A percentile compares a stretch with the other conserved stretches of the same genome.
Evolutionary conservation across 2,888 invertebrate genomes (phyloP).

Genomic region (Carabus problematicus): DNA sequence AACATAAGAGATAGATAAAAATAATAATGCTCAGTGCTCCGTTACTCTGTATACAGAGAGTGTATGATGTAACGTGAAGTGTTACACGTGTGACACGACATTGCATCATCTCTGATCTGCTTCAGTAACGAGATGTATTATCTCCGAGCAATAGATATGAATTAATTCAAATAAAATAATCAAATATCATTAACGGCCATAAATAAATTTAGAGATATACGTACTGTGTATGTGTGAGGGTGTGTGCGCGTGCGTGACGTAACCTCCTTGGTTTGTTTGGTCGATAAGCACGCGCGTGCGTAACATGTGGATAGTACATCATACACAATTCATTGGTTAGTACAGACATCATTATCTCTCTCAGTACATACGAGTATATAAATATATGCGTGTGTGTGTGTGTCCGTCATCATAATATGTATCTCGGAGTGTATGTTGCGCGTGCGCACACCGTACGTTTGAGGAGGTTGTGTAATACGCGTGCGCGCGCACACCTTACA

Average conservation of each 20-base stretch:
- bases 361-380: no score
- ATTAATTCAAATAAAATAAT: constrained; percentile 51
- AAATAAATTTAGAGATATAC: constrained; percentile 51
- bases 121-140: constrained; percentile 18
- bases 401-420: no score
- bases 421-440: no score
- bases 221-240: constrained; percentile 41
- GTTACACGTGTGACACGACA: background rate
- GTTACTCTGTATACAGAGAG: constrained; percentile 14
- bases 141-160: constrained; percentile 59
- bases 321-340: no score
- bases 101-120: no score
- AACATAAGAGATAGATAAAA: constrained; percentile 28
- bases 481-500: no score
- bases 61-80: constrained; percentile 19
- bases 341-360: no score
- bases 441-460: no score
- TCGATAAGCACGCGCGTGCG: background rate
- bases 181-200: constrained; percentile 58
- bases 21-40: constrained; percentile 31
- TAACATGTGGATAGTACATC: background rate
- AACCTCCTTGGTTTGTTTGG: background rate
- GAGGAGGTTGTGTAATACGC: no score
- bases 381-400: no score
- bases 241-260: background rate